Evolutionary conservation across 2,797 vertebrate genomes (phyloP).

Genomic region (Anabacerthia variegaticeps): DNA sequence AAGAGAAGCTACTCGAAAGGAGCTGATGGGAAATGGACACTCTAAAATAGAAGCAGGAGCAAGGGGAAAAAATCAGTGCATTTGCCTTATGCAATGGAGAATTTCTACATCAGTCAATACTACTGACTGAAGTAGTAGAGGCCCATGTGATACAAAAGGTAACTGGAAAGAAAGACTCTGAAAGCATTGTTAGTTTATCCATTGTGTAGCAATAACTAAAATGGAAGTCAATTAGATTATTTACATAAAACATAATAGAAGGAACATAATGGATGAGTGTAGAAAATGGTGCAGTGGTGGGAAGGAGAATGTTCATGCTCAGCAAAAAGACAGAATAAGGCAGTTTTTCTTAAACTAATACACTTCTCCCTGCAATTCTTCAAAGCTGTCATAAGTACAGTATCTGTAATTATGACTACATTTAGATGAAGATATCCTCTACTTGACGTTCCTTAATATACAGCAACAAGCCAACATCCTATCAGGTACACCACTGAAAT

Average conservation of each 20-base stretch:
- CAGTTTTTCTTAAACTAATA: background rate
- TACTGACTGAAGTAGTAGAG: background rate
- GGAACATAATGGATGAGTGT: background rate
- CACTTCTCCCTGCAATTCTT: background rate
- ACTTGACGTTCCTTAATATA: background rate
- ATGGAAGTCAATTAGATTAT: background rate
- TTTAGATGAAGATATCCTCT: background rate
- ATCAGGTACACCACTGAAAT: background rate
- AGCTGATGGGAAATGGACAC: background rate
- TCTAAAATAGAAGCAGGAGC: background rate
- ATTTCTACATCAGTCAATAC: background rate
- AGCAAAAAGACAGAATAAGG: background rate
- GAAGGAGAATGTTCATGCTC: background rate
- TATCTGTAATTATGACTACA: background rate
- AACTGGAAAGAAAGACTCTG: background rate
- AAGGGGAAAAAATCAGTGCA: background rate
- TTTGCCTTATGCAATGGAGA: background rate
- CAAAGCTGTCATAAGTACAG: background rate
- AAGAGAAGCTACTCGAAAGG: background rate
- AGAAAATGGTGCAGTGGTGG: background rate
- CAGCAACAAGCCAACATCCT: background rate
- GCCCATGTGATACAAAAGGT: accelerated
- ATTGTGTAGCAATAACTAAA: background rate
- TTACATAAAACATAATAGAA: background rate
- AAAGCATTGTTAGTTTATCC: background rate